Base-by-base conservation (phyloP, 1,140 invertebrate genomes). In the Drosophila rhopaloa region DNA sequence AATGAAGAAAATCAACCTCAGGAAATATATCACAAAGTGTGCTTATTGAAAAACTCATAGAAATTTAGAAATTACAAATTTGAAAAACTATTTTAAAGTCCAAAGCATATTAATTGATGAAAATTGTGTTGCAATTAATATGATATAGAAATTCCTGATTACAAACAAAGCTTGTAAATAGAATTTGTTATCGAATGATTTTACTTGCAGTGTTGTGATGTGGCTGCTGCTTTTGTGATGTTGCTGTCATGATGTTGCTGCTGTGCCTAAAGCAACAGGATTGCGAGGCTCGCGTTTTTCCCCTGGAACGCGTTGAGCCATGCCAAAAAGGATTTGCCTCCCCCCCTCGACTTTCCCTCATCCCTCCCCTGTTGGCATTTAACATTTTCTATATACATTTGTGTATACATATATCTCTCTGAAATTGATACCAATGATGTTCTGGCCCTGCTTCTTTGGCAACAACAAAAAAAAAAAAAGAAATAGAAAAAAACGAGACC, bases 261-360 rank as follows among this genome's bases (percentile, higher is more conserved):
- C 10, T 79, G 53, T 43, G 79, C 81, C 81, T 80, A 80, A 84
- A 84, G 81, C 81, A 84, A 80, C 72, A 84, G 81, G 81, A 84
- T 84, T 84, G 68, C 53, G 61, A 14, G 46, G 76, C 43, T 59
- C 76, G 54, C 63, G 65, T 53, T 38, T 29, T 54, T 27, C 19
- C 74, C 81, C 44, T 61, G 19, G 47, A 79, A 76, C 72, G 81
- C 81, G 81, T 84, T 84, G 81, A 84, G 76, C 81, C 84, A 76
- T 84, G 76, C 72, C 76, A 84, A 84, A 83, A 84, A 84, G 72
- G 81, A 80, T 84, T 84, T 84, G 35, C 68, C 32, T 24, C 16
- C 13, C 53, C n/a, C 40, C 44, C 48, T 14, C 38, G 10, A 19
- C n/a, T n/a, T 38, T 10, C 44, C 44, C 35, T 47, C 16, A 16